phyloP scores from a whole-genome alignment of 2,113 vertebrate genomes.

The Rhynchomys soricoides region DNA sequence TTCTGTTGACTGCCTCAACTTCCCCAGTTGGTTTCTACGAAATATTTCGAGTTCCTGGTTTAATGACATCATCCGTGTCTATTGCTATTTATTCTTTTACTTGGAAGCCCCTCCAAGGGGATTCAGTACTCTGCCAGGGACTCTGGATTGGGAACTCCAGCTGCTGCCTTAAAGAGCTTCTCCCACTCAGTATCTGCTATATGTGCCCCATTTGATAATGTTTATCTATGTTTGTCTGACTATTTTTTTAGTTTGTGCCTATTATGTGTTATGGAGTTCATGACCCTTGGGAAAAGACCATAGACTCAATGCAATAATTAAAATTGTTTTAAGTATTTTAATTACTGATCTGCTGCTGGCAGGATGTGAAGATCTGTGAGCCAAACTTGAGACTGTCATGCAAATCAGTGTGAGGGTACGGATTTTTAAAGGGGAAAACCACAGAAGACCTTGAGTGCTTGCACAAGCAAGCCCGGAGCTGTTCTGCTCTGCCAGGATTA shows the following conservation, averaged over 20 bases:
- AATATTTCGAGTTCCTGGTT: background rate
- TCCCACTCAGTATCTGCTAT: background rate
- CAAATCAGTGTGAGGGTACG: background rate
- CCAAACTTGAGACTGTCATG: background rate
- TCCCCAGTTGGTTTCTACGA: background rate
- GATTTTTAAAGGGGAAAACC: background rate
- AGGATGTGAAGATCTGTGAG: background rate
- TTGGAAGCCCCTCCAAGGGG: background rate
- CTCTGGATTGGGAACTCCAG: background rate
- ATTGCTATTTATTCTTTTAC: background rate
- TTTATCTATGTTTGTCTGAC: background rate
- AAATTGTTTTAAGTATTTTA: background rate
- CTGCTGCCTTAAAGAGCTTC: background rate
- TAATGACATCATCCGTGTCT: background rate
- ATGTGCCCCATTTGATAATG: background rate
- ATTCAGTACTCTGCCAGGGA: background rate
- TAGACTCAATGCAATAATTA: background rate
- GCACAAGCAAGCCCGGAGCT: background rate
- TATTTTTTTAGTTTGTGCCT: background rate
- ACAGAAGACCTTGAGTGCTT: background rate
- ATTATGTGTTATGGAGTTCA: background rate
- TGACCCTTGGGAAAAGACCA: background rate
- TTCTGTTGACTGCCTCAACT: background rate
- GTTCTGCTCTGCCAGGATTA: background rate
- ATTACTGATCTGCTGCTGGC: background rate